A percentile compares a stretch with the other conserved stretches of the same genome.
phyloP scores from a whole-genome alignment of 1,140 invertebrate species.

The Drosophila rufa region DNA sequence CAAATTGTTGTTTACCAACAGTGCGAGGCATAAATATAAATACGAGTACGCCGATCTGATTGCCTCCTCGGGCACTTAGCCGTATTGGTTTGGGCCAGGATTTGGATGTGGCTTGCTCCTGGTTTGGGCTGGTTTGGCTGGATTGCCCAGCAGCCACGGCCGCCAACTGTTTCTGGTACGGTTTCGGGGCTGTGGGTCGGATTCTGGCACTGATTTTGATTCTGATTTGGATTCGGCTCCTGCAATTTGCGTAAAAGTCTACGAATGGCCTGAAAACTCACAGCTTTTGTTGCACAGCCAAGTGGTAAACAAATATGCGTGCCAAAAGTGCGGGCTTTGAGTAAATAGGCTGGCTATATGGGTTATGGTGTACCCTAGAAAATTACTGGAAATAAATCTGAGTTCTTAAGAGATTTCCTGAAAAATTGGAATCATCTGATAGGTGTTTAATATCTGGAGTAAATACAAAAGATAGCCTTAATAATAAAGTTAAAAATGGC shows the following conservation, averaged over 20 bases:
- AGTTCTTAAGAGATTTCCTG: not conserved
- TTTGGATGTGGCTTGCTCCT: not conserved
- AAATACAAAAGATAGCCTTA: no score
- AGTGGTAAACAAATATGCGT: slow-evolving; percentile 74
- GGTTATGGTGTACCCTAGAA: not conserved
- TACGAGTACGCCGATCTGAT: slow-evolving; percentile 38
- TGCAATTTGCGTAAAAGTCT: slow-evolving; percentile 78
- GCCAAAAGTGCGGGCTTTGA: slow-evolving; percentile 52
- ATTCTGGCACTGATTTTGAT: slow-evolving; percentile 13
- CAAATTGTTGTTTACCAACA: slow-evolving; percentile 72
- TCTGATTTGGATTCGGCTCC: slow-evolving; percentile 28
- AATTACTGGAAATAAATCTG: not conserved
- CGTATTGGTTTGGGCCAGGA: slow-evolving; percentile 52
- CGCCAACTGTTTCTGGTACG: slow-evolving; percentile 21
- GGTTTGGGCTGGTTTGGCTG: slow-evolving; percentile 4
- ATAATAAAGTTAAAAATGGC: no score
- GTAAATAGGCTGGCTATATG: slow-evolving; percentile 10
- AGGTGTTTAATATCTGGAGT: no score
- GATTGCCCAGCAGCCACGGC: slow-evolving; percentile 28
- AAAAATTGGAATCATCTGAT: no score
- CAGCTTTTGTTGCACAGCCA: slow-evolving; percentile 55
- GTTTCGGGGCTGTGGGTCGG: slow-evolving; percentile 2
- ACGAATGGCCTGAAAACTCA: slow-evolving; percentile 59
- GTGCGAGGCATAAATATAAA: slow-evolving; percentile 39
- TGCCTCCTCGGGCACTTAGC: slow-evolving; percentile 61